Evolutionary conservation across 2,888 invertebrate genomes (phyloP).

Genomic region (Argyresthia goedartella): DNA sequence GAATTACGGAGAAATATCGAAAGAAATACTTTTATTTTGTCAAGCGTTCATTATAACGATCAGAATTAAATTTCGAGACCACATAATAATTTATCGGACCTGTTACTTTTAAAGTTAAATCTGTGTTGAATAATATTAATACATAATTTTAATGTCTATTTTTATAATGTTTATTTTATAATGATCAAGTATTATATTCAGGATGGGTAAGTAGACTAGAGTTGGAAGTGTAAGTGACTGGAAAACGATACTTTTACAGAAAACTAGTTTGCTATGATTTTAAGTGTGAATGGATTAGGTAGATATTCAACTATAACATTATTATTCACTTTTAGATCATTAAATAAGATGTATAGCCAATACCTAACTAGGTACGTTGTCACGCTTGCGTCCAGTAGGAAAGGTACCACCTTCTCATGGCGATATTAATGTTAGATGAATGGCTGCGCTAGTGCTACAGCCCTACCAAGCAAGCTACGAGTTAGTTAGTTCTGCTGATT

Average conservation of each 20-base stretch:
- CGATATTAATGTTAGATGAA: constrained; percentile 4
- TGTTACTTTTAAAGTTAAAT: constrained; percentile 50
- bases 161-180: constrained; percentile 60
- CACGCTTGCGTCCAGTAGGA: constrained; percentile 51
- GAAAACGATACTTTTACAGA: not conserved
- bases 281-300: constrained; percentile 1
- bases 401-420: constrained; percentile 13
- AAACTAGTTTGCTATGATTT: not conserved
- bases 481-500: not conserved
- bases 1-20: no score
- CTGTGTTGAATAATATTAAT: constrained; percentile 57
- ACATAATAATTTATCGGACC: constrained; percentile 24
- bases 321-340: constrained; percentile 25
- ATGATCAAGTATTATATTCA: constrained; percentile 36
- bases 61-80: constrained; percentile 16
- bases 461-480: not conserved
- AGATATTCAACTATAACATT: constrained; percentile 18
- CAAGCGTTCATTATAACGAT: no score
- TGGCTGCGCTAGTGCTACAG: not conserved
- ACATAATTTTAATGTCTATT: constrained; percentile 60
- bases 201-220: not conserved
- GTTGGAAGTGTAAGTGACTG: not conserved
- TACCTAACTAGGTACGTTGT: constrained; percentile 27
- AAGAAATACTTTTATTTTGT: no score
- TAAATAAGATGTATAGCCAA: constrained; percentile 23